A percentile compares a stretch with the other conserved stretches of the same genome.
Evolutionary conservation across 23 tunicate species (phyloP).

Genomic region (Corella eumyota): DNA sequence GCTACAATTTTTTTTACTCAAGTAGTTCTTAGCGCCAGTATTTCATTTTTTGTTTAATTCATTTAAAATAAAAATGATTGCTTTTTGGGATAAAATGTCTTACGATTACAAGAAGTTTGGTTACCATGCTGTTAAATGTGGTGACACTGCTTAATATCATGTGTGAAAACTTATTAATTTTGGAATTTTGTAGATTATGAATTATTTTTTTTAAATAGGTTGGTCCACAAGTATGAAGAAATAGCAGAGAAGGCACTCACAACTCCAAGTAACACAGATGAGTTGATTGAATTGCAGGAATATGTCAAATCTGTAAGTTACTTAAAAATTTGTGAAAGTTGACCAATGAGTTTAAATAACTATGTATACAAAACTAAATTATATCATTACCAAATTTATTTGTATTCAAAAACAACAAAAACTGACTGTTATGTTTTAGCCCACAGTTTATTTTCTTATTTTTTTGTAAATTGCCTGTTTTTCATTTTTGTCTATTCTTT

Average conservation of each 20-base stretch:
- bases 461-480: not conserved
- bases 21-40: too few relatives aligned
- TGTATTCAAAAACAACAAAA: not conserved
- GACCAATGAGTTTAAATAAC: not conserved
- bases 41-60: not conserved
- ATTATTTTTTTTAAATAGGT: slow-evolving; percentile 15
- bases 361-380: not conserved
- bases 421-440: not conserved
- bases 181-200: not conserved
- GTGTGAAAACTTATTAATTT: not conserved
- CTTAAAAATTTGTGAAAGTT: too few relatives aligned
- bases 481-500: not conserved
- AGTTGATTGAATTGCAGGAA: slow-evolving; percentile 63
- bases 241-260: slow-evolving; percentile 79
- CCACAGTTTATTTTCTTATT: not conserved
- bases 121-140: not conserved
- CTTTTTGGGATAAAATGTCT: not conserved
- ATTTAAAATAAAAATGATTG: not conserved
- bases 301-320: slow-evolving; percentile 59
- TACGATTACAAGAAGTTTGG: not conserved
- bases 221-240: slow-evolving; percentile 60
- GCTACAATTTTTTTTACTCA: too few relatives aligned
- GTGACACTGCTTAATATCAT: not conserved
- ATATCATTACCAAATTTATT: not conserved
- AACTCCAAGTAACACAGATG: slow-evolving; percentile 91